A percentile compares a stretch with the other conserved stretches of the same genome.
Evolutionary conservation across 2,888 invertebrate species (phyloP).

Genomic region (Rambutsinella grinnellia): DNA sequence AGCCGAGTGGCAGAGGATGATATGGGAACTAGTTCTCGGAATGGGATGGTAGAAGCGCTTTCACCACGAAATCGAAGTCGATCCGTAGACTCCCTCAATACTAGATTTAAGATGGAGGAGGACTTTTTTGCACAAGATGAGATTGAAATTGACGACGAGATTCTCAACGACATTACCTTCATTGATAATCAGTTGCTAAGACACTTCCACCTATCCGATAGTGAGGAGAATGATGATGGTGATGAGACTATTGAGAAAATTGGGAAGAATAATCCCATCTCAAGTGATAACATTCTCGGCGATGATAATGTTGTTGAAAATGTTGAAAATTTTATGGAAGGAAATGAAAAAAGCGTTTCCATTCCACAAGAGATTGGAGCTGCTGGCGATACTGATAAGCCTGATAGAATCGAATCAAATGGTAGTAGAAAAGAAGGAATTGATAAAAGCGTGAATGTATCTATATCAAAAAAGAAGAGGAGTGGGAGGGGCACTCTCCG

Average conservation of each 20-base stretch:
- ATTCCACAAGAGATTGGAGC: too few relatives aligned
- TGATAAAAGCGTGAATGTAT: too few relatives aligned
- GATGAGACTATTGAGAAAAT: too few relatives aligned
- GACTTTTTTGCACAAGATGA: background rate
- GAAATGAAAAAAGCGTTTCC: too few relatives aligned
- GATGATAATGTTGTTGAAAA: background rate
- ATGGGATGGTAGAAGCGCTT: background rate
- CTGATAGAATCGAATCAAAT: too few relatives aligned
- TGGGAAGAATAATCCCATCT: background rate
- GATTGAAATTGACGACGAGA: background rate
- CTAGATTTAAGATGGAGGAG: background rate
- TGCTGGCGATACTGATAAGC: too few relatives aligned
- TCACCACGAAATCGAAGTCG: background rate
- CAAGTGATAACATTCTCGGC: background rate
- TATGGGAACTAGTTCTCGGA: too few relatives aligned
- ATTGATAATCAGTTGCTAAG: conserved; percentile 22
- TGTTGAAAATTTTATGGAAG: too few relatives aligned
- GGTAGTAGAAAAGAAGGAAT: too few relatives aligned
- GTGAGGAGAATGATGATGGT: conserved; percentile 6
- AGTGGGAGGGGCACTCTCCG: too few relatives aligned
- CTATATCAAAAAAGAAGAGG: too few relatives aligned
- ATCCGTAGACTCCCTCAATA: background rate
- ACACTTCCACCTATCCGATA: conserved; percentile 15
- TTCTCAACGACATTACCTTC: conserved; percentile 5
- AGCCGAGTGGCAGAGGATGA: too few relatives aligned